Percentiles rank a stretch among this genome's conserved stretches.
phyloP scores from a whole-genome alignment of 2,797 vertebrate genomes.

The Anguilla pacifica region DNA sequence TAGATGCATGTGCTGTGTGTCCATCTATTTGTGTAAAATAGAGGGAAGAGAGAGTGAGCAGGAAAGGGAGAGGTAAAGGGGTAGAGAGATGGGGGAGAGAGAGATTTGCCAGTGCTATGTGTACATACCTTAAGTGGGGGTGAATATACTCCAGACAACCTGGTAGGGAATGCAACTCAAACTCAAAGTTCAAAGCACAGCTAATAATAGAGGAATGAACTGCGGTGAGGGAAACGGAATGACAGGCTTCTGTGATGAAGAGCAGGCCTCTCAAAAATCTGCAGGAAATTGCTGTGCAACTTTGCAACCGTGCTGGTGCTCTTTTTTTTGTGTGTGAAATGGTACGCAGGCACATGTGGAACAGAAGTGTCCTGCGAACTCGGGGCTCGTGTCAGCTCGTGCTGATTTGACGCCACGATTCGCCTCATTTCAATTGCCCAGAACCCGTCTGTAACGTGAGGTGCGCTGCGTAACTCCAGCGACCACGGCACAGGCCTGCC shows the following conservation, averaged over 20 bases:
- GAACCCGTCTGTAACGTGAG: conserved; percentile 38
- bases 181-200: conserved; percentile 48
- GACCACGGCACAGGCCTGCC: background rate
- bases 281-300: conserved; percentile 57
- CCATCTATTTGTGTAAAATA: background rate
- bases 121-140: conserved; percentile 45
- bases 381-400: conserved; percentile 17
- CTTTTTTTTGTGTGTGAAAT: conserved; percentile 35
- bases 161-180: conserved; percentile 44
- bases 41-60: background rate
- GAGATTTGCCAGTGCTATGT: conserved; percentile 44
- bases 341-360: conserved; percentile 51
- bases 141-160: conserved; percentile 50
- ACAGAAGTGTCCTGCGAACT: conserved; percentile 37
- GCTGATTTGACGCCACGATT: conserved; percentile 53
- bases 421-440: conserved; percentile 64
- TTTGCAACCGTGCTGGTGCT: conserved; percentile 47
- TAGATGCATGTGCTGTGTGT: background rate
- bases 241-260: conserved; percentile 46
- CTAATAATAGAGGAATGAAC: conserved; percentile 55
- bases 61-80: background rate
- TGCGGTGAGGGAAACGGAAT: conserved; percentile 35
- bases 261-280: conserved; percentile 46
- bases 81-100: conserved; percentile 28
- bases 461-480: conserved; percentile 25